A percentile compares a stretch with the other conserved stretches of the same genome.
Evolutionary conservation across 2,113 vertebrate species (phyloP).

Genomic region (Neolamprologus cancellatus): DNA sequence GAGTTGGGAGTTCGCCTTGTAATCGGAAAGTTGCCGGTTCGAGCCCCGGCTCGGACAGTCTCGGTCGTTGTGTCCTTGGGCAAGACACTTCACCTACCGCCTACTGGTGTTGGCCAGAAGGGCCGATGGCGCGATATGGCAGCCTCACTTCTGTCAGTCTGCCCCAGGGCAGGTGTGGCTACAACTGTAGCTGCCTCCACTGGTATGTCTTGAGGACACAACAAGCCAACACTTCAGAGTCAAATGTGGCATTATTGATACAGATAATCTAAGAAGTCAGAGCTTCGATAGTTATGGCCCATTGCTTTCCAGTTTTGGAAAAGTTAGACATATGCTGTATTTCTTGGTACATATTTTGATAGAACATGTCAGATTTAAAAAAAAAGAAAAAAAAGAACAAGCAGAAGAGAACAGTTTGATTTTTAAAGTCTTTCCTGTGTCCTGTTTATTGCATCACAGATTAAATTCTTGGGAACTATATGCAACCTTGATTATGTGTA

Average conservation of each 20-base stretch:
- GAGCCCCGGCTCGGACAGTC: too few relatives aligned
- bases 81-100: too few relatives aligned
- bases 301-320: not conserved
- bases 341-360: not conserved
- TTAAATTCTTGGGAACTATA: not conserved
- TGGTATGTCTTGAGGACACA: not conserved
- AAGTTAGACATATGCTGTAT: not conserved
- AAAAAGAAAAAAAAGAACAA: not conserved
- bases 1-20: too few relatives aligned
- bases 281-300: not conserved
- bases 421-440: not conserved
- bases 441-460: not conserved
- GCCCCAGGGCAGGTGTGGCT: too few relatives aligned
- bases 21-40: too few relatives aligned
- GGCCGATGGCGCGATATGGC: fast-evolving
- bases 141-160: too few relatives aligned
- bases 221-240: not conserved
- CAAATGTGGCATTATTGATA: not conserved
- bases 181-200: too few relatives aligned
- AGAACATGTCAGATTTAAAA: not conserved
- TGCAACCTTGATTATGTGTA: not conserved
- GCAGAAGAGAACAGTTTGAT: not conserved
- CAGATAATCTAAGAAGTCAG: not conserved
- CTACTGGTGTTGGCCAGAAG: too few relatives aligned
- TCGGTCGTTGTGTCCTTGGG: too few relatives aligned